A percentile compares a stretch with the other conserved stretches of the same genome.
Conservation (phyloP, 2,888 invertebrate genomes). For the Dexiosoma caninum region DNA sequence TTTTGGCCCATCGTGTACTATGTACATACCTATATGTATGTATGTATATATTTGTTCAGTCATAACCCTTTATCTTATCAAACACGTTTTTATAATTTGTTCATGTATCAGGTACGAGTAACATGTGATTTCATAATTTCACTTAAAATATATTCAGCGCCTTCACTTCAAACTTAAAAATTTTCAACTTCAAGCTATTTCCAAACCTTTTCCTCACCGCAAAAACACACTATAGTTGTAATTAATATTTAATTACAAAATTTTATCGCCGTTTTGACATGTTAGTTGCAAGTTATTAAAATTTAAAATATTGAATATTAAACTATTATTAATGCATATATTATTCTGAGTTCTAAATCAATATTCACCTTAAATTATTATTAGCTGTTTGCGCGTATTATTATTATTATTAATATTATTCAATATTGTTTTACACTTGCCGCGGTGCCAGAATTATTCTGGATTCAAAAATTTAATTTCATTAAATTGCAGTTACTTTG, state of each 20-base stretch:
- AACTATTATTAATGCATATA: neutral
- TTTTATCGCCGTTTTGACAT: neutral
- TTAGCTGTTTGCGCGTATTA: neutral
- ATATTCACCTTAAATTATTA: constrained; percentile 45
- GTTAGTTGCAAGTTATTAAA: neutral
- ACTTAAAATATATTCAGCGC: neutral
- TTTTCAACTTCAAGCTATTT: neutral
- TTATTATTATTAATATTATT: constrained; percentile 2
- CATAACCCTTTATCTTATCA: neutral
- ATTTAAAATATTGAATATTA: neutral
- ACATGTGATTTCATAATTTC: neutral
- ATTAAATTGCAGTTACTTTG: constrained; percentile 7
- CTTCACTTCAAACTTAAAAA: neutral
- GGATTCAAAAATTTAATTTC: constrained; percentile 16
- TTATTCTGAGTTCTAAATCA: too few relatives aligned
- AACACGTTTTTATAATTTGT: neutral
- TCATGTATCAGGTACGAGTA: neutral
- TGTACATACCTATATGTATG: too few relatives aligned
- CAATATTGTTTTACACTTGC: neutral
- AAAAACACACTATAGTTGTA: neutral
- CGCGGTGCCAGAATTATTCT: neutral
- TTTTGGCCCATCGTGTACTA: too few relatives aligned
- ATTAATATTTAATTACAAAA: neutral
- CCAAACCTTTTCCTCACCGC: neutral
- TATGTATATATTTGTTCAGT: neutral